Evolutionary conservation across 2,113 vertebrate genomes (phyloP), one percentile per base, ranked within the genome.

Genomic region (Edolisoma coerulescens): DNA sequence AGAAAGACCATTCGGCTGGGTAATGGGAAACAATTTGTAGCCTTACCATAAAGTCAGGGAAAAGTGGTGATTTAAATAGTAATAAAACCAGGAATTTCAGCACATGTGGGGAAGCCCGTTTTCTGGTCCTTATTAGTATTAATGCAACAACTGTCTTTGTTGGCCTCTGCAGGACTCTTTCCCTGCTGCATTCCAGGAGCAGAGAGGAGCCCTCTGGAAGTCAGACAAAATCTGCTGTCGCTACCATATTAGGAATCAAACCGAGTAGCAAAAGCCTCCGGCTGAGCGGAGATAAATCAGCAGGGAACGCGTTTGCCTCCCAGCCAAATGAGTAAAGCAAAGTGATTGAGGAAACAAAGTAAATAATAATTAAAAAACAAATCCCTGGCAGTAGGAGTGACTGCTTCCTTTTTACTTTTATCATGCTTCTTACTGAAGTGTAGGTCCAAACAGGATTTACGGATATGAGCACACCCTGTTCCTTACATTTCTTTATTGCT

Each of bases 211-310:
- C 90, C 16, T 68, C 93, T 97, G 98, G 97, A 98, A 97, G 93
- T 83, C 85, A 73, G 80, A 97, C 96, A 97, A 95, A 98, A 97
- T 93, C 65, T 92, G 97, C 96, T 93, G 73, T 61, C 4, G 28
- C 90, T 98, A 96, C 98, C 98, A 97, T 98, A 98, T 98, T 98
- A 98, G 98, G 98, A 98, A 97, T 97, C 94, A 96, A 97, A 98
- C 80, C 7, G 85, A 96, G 92, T 21, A 97, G 96, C 91, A 85
- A 92, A 95, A 95, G 89, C 86, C 85, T 57, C 94, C 44, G 92
- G 96, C 96, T 95, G 90, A 97, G 95, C 9, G 0, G 63, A 94
- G 96, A 97, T 97, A 98, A 96, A 98, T 98, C 97, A 97, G 95
- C 97, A 96, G 97, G 96, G 97, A 98, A 98, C 45, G 70, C n/a